phyloP scores from a whole-genome alignment of 2,888 invertebrate genomes.

The Notocelia uddmanniana region DNA sequence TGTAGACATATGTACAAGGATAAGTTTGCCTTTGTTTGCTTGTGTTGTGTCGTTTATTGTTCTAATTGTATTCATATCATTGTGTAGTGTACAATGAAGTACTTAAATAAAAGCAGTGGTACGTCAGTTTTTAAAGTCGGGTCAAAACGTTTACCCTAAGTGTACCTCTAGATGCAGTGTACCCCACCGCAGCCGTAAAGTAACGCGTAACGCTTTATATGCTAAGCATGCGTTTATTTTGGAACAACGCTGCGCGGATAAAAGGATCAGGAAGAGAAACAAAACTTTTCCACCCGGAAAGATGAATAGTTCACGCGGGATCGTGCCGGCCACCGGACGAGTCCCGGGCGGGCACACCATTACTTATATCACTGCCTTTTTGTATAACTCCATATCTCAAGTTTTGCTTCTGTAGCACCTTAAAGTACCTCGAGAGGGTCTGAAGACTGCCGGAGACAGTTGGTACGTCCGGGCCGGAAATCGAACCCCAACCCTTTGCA shows the following conservation, averaged over 20 bases:
- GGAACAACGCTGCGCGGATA: conserved; percentile 7
- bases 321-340: not conserved
- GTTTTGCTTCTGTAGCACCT: not conserved
- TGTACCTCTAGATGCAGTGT: not conserved
- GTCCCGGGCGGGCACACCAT: not conserved
- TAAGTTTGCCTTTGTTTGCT: too few relatives aligned
- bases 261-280: conserved; percentile 6
- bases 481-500: conserved; percentile 31
- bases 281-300: conserved; percentile 23
- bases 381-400: not conserved
- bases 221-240: conserved; percentile 6
- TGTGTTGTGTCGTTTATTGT: too few relatives aligned
- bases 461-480: conserved; percentile 28
- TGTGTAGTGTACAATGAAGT: too few relatives aligned
- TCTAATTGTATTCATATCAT: too few relatives aligned
- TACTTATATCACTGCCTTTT: not conserved
- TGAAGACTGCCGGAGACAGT: conserved; percentile 11
- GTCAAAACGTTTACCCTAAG: too few relatives aligned
- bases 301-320: conserved; percentile 21
- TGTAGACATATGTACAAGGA: too few relatives aligned
- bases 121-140: too few relatives aligned
- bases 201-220: conserved; percentile 7
- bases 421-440: not conserved
- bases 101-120: too few relatives aligned
- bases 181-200: not conserved